Percentiles rank a stretch among this genome's conserved stretches.
These are phyloP conservation scores for Acanthochromis polyacanthus DNA, from an alignment of 2,113 vertebrate species.

Conservation along the genomic window DNA sequence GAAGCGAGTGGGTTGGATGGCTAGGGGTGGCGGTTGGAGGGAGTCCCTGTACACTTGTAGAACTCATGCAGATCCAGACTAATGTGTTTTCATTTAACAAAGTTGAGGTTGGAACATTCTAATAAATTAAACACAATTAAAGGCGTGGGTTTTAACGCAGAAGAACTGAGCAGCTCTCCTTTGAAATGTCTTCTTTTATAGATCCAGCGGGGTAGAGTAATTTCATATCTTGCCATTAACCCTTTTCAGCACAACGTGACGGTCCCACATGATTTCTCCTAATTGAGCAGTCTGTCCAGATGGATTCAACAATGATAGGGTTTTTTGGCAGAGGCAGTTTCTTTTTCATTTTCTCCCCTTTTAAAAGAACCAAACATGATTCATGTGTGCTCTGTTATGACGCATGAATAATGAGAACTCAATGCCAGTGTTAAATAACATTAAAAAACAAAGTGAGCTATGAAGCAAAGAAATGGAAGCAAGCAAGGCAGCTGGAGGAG, in stretches of 20 bases:
- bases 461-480: constrained; percentile 6
- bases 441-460: constrained; percentile 5
- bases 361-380: constrained; percentile 43
- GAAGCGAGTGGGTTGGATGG: constrained; percentile 53
- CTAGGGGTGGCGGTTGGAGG: constrained; percentile 38
- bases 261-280: constrained; percentile 52
- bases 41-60: constrained; percentile 64
- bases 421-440: constrained; percentile 31
- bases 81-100: constrained; percentile 80
- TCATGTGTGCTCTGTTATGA: constrained; percentile 34
- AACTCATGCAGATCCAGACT: constrained; percentile 72
- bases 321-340: constrained; percentile 33
- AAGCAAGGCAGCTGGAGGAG: not conserved
- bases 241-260: constrained; percentile 43
- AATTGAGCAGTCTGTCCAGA: constrained; percentile 50
- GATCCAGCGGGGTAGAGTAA: constrained; percentile 48
- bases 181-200: constrained; percentile 69
- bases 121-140: constrained; percentile 84
- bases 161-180: constrained; percentile 55
- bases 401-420: constrained; percentile 50
- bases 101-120: constrained; percentile 81
- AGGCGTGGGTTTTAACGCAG: constrained; percentile 70
- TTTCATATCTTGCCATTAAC: constrained; percentile 68
- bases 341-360: constrained; percentile 16
- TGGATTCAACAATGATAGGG: not conserved